Evolutionary conservation across 1,140 invertebrate species (phyloP).

Genomic region (Gonatopus flavifemur): DNA sequence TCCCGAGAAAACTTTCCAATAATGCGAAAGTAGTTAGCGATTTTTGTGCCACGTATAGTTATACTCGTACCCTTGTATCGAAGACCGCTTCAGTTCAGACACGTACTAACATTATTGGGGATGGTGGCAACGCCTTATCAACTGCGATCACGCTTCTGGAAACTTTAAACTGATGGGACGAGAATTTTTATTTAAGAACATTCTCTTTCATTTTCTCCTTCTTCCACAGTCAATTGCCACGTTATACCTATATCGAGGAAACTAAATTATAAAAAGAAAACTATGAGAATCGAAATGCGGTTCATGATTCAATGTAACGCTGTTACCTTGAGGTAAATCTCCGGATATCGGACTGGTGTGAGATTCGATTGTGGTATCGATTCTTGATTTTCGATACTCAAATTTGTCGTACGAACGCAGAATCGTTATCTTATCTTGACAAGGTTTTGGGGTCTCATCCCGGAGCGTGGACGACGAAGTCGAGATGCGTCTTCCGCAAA

Average conservation of each 20-base stretch:
- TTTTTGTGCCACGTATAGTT: conserved; percentile 24
- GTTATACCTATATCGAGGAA: no score
- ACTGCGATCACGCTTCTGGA: conserved; percentile 10
- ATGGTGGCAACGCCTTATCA: conserved; percentile 12
- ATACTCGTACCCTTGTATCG: conserved; percentile 4
- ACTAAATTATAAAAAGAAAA: no score
- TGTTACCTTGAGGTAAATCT: not conserved
- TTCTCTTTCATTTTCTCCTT: no score
- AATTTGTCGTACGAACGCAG: no score
- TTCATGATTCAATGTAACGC: not conserved
- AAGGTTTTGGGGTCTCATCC: no score
- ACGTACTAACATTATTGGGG: conserved; percentile 10
- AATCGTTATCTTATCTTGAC: no score
- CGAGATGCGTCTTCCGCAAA: no score
- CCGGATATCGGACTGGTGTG: no score
- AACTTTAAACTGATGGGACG: conserved; percentile 11
- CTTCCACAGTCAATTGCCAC: no score
- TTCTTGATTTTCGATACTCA: no score
- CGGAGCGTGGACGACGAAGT: no score
- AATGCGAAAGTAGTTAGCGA: conserved; percentile 37
- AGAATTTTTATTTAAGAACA: conserved; percentile 12
- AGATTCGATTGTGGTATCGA: no score
- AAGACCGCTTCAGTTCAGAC: conserved; percentile 6
- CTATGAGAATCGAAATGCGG: not conserved
- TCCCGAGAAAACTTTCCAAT: conserved; percentile 39